Evolutionary conservation across 35 echinoderm and acorn worm species (phyloP).

Genomic region (Diadema setosum): DNA sequence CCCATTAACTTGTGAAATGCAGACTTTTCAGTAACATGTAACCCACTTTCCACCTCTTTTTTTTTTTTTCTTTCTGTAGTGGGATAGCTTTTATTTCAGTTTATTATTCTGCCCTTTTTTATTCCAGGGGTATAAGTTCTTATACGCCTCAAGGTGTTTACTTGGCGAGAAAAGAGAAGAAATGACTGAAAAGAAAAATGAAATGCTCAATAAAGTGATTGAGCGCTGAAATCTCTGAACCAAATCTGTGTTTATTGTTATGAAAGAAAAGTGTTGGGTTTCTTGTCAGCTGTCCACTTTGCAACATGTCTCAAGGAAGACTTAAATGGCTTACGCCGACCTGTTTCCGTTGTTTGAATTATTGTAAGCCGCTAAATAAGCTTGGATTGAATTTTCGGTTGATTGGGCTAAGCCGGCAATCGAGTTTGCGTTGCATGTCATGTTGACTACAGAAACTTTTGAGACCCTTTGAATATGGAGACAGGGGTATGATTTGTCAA

Average conservation of each 20-base stretch:
- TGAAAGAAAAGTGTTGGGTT: too few relatives aligned
- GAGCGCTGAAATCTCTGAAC: too few relatives aligned
- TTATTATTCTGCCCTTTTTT: neutral
- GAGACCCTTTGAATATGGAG: too few relatives aligned
- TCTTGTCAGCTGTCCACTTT: too few relatives aligned
- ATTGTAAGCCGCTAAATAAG: neutral
- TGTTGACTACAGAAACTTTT: too few relatives aligned
- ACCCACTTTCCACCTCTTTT: neutral
- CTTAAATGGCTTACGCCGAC: neutral
- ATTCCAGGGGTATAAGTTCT: neutral
- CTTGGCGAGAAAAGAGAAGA: neutral
- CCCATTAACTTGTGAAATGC: too few relatives aligned
- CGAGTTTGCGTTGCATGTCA: too few relatives aligned
- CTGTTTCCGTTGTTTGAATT: constrained; percentile 3
- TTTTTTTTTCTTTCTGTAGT: neutral
- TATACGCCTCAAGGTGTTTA: neutral
- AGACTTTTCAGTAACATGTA: too few relatives aligned
- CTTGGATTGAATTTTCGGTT: neutral
- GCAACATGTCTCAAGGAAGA: neutral
- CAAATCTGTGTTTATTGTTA: too few relatives aligned
- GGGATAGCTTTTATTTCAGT: neutral
- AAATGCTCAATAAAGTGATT: too few relatives aligned
- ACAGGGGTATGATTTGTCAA: too few relatives aligned
- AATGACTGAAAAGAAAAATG: neutral
- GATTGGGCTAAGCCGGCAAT: too few relatives aligned